Conservation (phyloP, 2,113 vertebrate species). For the Cinclus cinclus region DNA sequence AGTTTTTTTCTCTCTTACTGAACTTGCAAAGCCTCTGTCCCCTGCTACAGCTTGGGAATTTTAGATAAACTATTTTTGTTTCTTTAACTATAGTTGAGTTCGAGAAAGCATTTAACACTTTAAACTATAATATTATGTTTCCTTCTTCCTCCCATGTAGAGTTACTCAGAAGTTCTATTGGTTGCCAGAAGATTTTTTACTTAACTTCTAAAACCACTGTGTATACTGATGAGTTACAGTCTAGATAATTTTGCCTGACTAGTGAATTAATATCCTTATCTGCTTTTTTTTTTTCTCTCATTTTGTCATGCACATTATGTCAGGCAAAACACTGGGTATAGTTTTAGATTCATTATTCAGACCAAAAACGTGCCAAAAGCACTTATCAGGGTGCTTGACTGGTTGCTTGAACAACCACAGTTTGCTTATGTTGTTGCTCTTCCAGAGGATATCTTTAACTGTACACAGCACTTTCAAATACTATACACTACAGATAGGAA, state of each 20-base stretch:
- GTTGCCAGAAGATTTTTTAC: background rate
- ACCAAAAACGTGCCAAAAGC: background rate
- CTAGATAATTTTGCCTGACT: background rate
- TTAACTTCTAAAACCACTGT: background rate
- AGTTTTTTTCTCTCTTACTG: background rate
- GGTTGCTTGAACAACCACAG: background rate
- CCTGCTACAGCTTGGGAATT: background rate
- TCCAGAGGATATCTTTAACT: background rate
- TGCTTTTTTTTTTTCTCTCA: slow-evolving; percentile 6
- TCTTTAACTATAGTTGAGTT: background rate
- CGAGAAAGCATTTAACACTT: background rate
- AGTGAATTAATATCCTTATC: background rate
- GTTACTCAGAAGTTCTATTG: background rate
- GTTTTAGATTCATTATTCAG: background rate
- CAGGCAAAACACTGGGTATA: background rate
- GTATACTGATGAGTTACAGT: background rate
- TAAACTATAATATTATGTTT: background rate
- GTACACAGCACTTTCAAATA: background rate
- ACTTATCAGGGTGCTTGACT: background rate
- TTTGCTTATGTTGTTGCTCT: background rate
- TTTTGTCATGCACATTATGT: background rate
- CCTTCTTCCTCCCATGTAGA: background rate
- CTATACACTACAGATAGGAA: background rate
- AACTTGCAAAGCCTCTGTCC: background rate
- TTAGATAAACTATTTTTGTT: background rate